Conservation (phyloP, 2,113 vertebrate species). For the Salvator merianae region DNA sequence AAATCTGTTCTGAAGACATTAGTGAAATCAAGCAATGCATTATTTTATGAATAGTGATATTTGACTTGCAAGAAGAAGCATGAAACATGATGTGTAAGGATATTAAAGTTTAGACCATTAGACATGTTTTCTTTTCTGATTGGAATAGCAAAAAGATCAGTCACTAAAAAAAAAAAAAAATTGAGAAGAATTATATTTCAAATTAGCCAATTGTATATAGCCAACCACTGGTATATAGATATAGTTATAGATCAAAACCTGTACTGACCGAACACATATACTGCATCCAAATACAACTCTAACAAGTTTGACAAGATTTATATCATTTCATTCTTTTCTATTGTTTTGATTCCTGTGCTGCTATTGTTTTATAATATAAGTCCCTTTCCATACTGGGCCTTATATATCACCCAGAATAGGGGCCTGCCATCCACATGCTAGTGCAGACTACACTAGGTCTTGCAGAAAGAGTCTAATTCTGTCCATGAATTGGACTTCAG, state of each 20-base stretch:
- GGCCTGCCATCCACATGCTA: too few species aligned
- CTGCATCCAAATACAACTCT: neutral
- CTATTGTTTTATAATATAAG: neutral
- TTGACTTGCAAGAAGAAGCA: neutral
- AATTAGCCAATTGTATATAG: too few species aligned
- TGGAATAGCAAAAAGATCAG: neutral
- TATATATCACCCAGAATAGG: too few species aligned
- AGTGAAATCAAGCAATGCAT: neutral
- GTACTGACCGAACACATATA: too few species aligned
- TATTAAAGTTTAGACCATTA: neutral
- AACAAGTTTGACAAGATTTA: neutral
- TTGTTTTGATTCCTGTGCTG: neutral
- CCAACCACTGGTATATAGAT: too few species aligned
- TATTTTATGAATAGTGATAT: slow-evolving; percentile 1
- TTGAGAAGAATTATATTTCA: too few species aligned
- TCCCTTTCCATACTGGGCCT: too few species aligned
- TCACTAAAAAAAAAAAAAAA: neutral
- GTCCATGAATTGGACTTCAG: too few species aligned
- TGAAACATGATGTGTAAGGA: neutral
- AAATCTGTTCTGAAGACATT: neutral
- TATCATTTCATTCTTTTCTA: neutral
- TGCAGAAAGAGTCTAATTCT: neutral
- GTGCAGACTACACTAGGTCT: too few species aligned
- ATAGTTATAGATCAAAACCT: too few species aligned
- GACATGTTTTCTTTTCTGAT: neutral